Conservation (phyloP, 2,888 invertebrate species). For the Cyaniris semiargus region DNA sequence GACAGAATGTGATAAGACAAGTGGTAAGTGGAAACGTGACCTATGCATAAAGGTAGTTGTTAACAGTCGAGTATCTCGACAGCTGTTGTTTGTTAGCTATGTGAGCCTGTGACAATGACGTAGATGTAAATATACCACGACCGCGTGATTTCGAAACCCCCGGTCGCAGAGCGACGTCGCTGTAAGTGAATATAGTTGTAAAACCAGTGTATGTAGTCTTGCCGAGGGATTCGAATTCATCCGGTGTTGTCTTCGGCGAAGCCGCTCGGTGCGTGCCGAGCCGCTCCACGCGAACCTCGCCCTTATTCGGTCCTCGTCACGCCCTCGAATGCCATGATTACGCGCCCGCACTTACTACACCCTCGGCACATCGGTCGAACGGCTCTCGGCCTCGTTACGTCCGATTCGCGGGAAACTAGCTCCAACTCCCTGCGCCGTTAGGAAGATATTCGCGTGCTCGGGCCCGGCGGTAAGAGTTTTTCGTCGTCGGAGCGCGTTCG, state of each 20-base stretch:
- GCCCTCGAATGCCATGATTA: conserved; percentile 55
- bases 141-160: conserved; percentile 45
- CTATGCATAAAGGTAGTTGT: conserved; percentile 47
- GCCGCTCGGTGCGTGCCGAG: conserved; percentile 60
- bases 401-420: conserved; percentile 54
- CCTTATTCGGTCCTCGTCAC: conserved; percentile 51
- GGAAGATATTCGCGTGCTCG: conserved; percentile 50
- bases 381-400: conserved; percentile 70
- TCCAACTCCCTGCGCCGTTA: conserved; percentile 49
- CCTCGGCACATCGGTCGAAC: conserved; percentile 70
- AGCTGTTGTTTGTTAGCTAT: conserved; percentile 47
- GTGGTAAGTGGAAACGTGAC: conserved; percentile 49
- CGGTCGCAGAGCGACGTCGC: conserved; percentile 35
- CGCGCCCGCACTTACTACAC: conserved; percentile 64
- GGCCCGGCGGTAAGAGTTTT: conserved; percentile 57
- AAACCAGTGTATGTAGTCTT: conserved; percentile 47
- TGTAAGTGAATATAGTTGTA: conserved; percentile 39
- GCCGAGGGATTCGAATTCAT: conserved; percentile 72
- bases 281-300: conserved; percentile 53
- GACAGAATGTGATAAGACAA: conserved; percentile 40
- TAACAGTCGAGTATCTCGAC: conserved; percentile 49
- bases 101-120: conserved; percentile 46
- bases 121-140: conserved; percentile 43
- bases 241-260: conserved; percentile 76
- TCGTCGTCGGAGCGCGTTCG: conserved; percentile 56